Conservation (phyloP, 2,797 vertebrate genomes). For the Gallinago nigripennis region DNA sequence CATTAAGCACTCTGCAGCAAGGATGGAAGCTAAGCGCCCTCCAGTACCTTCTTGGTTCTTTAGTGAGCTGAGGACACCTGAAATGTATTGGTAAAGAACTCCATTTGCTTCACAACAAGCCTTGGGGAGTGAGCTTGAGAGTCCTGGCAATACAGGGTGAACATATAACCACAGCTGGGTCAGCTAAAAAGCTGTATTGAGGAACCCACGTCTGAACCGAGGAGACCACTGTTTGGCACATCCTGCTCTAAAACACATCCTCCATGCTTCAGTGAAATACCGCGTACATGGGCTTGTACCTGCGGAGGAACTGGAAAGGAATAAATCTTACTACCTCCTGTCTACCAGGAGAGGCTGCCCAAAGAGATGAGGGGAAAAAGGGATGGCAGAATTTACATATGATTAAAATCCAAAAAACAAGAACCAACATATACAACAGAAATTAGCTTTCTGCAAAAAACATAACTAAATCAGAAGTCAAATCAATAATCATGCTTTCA, state of each 20-base stretch:
- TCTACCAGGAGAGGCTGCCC: not conserved
- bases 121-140: not conserved
- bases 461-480: not conserved
- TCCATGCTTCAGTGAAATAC: rapidly evolving
- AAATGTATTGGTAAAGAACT: not conserved
- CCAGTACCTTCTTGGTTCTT: not conserved
- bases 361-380: not conserved
- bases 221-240: not conserved
- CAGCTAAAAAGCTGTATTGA: not conserved
- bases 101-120: not conserved
- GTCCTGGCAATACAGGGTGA: not conserved
- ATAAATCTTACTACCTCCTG: not conserved
- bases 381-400: not conserved
- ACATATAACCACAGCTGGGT: not conserved
- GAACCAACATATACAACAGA: not conserved
- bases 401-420: not conserved
- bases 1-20: not conserved
- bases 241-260: not conserved
- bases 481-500: not conserved
- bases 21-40: not conserved
- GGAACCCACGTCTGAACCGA: not conserved
- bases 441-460: not conserved
- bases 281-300: not conserved
- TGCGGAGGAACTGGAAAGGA: rapidly evolving
- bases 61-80: not conserved